Evolutionary conservation across 2,888 invertebrate genomes (phyloP).

Genomic region (Fragum whitleyi): DNA sequence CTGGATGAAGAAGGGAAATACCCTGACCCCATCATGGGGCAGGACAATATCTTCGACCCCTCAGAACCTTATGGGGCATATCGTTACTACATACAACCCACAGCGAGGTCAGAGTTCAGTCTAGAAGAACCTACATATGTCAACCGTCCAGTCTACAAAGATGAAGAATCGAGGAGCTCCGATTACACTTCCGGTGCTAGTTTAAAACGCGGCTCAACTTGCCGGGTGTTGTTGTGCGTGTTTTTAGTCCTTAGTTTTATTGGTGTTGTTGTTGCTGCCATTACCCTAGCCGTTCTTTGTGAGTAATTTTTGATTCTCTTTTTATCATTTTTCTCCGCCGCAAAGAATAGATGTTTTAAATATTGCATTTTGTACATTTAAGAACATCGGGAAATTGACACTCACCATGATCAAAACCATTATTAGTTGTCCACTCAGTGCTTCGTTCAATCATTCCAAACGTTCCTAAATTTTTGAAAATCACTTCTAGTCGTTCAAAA

Average conservation of each 20-base stretch:
- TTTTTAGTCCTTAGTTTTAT: slow-evolving; percentile 66
- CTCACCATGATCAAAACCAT: not conserved
- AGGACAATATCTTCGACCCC: slow-evolving; percentile 66
- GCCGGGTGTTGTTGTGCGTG: slow-evolving; percentile 66
- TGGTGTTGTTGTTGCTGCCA: slow-evolving; percentile 64
- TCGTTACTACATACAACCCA: slow-evolving; percentile 59
- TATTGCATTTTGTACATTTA: no score
- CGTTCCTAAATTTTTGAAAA: no score
- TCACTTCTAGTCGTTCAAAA: no score
- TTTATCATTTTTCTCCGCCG: not conserved
- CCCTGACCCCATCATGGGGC: slow-evolving; percentile 63
- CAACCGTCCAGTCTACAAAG: slow-evolving; percentile 56
- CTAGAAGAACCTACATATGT: slow-evolving; percentile 56
- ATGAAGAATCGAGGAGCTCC: slow-evolving; percentile 66
- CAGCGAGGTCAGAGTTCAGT: slow-evolving; percentile 60
- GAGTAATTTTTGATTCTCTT: no score
- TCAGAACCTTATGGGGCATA: slow-evolving; percentile 63
- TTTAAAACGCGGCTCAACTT: slow-evolving; percentile 62
- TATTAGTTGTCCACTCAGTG: not conserved
- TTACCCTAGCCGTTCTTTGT: slow-evolving; percentile 68
- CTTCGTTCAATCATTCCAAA: no score
- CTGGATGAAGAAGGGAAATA: slow-evolving; percentile 63
- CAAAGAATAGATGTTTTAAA: not conserved
- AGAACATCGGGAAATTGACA: no score
- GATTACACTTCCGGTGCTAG: slow-evolving; percentile 63